Conservation (phyloP, 2,888 invertebrate genomes). For the Tenthredo amoena region DNA sequence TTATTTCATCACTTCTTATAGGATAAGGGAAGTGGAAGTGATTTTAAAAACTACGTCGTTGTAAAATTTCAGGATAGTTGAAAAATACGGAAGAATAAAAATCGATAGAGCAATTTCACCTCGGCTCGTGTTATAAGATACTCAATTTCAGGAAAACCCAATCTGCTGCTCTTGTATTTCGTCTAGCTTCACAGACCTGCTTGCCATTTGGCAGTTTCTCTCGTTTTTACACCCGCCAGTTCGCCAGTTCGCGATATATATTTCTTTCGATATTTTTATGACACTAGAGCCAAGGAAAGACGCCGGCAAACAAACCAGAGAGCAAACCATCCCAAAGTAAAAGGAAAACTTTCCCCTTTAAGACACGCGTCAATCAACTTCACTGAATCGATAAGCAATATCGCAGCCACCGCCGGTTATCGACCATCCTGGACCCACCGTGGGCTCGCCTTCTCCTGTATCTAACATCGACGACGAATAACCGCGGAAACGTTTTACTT, state of each 20-base stretch:
- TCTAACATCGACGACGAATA: background rate
- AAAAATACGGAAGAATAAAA: constrained; percentile 7
- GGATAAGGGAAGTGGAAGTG: background rate
- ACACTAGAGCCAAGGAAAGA: background rate
- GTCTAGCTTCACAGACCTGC: constrained; percentile 12
- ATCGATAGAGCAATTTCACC: constrained; percentile 37
- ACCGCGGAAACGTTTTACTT: background rate
- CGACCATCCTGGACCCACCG: constrained; percentile 59
- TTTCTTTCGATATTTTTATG: constrained; percentile 43
- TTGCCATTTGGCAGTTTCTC: constrained; percentile 30
- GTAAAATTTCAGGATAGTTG: background rate
- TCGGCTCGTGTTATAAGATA: constrained; percentile 19
- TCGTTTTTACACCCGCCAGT: constrained; percentile 28
- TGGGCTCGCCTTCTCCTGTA: constrained; percentile 39
- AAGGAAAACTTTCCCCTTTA: constrained; percentile 22
- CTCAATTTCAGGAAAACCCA: constrained; percentile 43
- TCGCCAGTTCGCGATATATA: background rate
- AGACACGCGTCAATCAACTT: constrained; percentile 46
- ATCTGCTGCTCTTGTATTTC: constrained; percentile 36
- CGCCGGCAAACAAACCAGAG: constrained; percentile 40
- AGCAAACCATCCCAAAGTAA: constrained; percentile 18
- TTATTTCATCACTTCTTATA: background rate
- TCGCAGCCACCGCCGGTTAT: constrained; percentile 61
- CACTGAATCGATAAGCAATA: constrained; percentile 68
- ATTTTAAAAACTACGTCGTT: background rate